A percentile compares a stretch with the other conserved stretches of the same genome.
Evolutionary conservation across 2,797 vertebrate species (phyloP).

Genomic region (Argya squamiceps): DNA sequence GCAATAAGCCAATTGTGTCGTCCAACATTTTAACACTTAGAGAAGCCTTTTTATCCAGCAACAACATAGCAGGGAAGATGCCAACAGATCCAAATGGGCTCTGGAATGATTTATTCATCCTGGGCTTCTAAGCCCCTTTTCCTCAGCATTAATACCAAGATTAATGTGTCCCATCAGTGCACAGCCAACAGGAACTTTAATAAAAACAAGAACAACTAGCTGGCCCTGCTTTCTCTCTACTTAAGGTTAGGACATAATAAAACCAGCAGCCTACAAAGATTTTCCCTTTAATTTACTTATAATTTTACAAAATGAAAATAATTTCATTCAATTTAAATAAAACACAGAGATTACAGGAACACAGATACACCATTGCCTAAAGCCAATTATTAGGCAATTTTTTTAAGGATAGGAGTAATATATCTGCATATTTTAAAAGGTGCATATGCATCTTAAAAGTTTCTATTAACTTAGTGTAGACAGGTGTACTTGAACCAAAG

Average conservation of each 20-base stretch:
- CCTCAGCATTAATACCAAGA: constrained; percentile 57
- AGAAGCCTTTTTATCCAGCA: constrained; percentile 26
- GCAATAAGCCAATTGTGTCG: background rate
- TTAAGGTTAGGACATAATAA: constrained; percentile 36
- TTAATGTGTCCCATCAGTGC: constrained; percentile 49
- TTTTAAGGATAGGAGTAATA: background rate
- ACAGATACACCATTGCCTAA: background rate
- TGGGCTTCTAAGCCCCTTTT: constrained; percentile 44
- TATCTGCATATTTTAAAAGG: background rate
- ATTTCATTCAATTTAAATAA: background rate
- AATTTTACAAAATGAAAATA: background rate
- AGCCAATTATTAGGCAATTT: background rate
- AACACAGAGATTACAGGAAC: background rate
- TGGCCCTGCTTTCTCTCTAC: constrained; percentile 17
- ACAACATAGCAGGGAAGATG: constrained; percentile 27
- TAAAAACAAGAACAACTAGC: constrained; percentile 46
- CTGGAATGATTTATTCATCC: constrained; percentile 50
- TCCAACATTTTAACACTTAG: background rate
- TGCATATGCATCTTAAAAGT: background rate
- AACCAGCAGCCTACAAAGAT: constrained; percentile 23
- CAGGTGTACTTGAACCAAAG: background rate
- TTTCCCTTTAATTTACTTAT: background rate
- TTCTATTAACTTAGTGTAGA: background rate
- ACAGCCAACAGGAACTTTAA: constrained; percentile 61
- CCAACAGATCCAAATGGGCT: constrained; percentile 46